Evolutionary conservation across 2,888 invertebrate species (phyloP).

Genomic region (Dusona sp.): DNA sequence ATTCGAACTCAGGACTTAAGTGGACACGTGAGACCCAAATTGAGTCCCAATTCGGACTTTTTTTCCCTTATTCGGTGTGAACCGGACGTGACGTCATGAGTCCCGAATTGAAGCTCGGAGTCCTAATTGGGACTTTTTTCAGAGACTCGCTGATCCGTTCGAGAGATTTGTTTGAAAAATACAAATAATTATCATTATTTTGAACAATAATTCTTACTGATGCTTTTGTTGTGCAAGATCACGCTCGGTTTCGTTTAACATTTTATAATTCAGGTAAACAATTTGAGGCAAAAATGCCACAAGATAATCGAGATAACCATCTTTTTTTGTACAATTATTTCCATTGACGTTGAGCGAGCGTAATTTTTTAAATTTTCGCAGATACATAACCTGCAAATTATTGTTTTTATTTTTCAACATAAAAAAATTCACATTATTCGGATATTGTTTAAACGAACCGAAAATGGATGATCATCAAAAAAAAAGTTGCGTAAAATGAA

Average conservation of each 20-base stretch:
- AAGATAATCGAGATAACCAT: constrained; percentile 89
- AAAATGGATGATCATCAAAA: neutral
- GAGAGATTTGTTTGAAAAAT: neutral
- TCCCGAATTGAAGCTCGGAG: too few relatives aligned
- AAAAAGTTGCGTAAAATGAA: neutral
- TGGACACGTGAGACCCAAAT: too few relatives aligned
- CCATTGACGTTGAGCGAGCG: constrained; percentile 91
- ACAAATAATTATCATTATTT: neutral
- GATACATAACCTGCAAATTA: constrained; percentile 88
- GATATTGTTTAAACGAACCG: neutral
- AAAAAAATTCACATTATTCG: neutral
- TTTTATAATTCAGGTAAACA: constrained; percentile 91
- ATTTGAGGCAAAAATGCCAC: constrained; percentile 90
- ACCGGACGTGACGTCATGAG: too few relatives aligned
- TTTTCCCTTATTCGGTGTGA: too few relatives aligned
- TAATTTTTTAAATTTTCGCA: constrained; percentile 89
- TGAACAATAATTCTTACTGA: constrained; percentile 84
- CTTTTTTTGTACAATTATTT: constrained; percentile 91
- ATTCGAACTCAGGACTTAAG: too few relatives aligned
- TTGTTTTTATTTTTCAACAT: neutral
- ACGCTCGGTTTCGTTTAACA: constrained; percentile 88
- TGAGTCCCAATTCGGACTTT: too few relatives aligned
- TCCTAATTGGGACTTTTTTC: too few relatives aligned
- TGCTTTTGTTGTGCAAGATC: constrained; percentile 86
- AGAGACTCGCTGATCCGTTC: too few relatives aligned